Base-by-base conservation (phyloP, 1,140 invertebrate genomes). In the Hormaphis cornu region DNA sequence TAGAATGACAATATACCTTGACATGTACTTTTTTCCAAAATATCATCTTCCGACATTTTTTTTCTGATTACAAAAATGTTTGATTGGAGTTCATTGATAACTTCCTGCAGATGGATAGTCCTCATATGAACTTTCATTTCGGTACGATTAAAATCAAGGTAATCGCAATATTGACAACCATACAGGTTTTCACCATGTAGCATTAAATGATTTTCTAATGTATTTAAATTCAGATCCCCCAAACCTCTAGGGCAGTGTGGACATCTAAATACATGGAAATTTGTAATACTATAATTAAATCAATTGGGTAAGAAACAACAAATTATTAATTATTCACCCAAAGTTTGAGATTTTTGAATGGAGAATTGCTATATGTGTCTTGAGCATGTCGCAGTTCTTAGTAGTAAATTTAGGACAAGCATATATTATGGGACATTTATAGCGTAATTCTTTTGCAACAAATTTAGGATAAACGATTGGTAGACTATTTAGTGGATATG, bases 71-170 rank as follows among this genome's bases (percentile, higher is more conserved):
- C 42, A 66, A 48, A 30, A 5, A 66, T 66, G 16, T 50, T 46
- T 8, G 61, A 66, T 37, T 50, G 42, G n/a, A 22, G 20, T 28
- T n/a, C 12, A 48, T 16, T 48, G 5, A 44, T 50, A 22, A 46
- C 20, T 48, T 50, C 6, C 20, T 5, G 14, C 10, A 66, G 22
- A 66, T 66, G 61, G 4, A 14, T 22, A 22, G 33, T 33, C 20
- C 42, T 66, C 40, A 66, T 66, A 9, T 66, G 61, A 8, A 14
- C 26, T 50, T 22, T 66, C 42, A 66, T 50, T 66, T 66, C 61
- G 24, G n/a, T 16, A 20, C 44, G 2, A 48, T 66, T 48, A 2
- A 48, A 66, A 14, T 66, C 40, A 33, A 66, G 48, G 7, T 66
- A 66, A 1, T 50, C 61, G 35, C 61, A 66, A 24, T 66, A 66